Conservation (phyloP, 1,140 invertebrate genomes). For the Sinella curviseta region DNA sequence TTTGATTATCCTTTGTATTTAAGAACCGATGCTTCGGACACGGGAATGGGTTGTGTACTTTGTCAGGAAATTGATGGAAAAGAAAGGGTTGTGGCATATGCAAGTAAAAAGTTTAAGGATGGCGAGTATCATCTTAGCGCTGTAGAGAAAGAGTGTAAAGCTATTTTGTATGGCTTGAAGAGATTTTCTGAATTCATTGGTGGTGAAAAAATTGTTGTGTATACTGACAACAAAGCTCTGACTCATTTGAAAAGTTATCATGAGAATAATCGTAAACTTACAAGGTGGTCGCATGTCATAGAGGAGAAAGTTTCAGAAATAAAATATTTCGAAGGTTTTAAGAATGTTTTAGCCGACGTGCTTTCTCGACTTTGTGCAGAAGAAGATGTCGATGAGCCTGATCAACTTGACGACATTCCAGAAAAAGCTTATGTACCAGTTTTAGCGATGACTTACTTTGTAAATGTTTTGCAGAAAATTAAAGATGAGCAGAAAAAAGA, state of each 20-base stretch:
- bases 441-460: not conserved
- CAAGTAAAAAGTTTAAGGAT: not conserved
- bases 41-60: not conserved
- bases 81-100: not conserved
- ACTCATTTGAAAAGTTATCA: not conserved
- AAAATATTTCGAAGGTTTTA: conserved; percentile 51
- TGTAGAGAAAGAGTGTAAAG: no score
- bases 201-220: not conserved
- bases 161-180: not conserved
- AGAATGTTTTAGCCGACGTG: conserved; percentile 37
- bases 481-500: not conserved
- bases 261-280: not conserved
- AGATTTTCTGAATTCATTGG: not conserved
- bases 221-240: not conserved
- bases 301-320: conserved; percentile 41
- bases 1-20: no score
- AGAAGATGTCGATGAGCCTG: conserved; percentile 5
- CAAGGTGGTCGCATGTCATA: conserved; percentile 30
- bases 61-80: not conserved
- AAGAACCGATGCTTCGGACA: not conserved
- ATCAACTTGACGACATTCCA: not conserved
- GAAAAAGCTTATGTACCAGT: not conserved
- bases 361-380: conserved; percentile 39
- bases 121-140: not conserved
- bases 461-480: not conserved